Evolutionary conservation across 2,888 invertebrate species (phyloP), one percentile per base, ranked within the genome.

Genomic region (Drosophila rubida): DNA sequence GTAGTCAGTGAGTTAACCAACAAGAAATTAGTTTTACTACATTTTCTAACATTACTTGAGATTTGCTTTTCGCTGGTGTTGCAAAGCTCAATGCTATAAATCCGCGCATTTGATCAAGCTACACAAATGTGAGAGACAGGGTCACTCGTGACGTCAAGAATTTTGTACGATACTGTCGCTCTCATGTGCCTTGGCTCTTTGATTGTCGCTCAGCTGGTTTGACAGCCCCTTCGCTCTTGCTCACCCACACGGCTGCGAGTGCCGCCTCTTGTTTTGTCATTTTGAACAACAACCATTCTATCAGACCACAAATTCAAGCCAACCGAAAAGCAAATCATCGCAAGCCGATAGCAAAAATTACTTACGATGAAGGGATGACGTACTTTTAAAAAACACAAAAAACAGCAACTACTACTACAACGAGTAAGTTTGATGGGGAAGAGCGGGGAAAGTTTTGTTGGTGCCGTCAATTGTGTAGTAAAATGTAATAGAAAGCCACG

Each of bases 141-240:
- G 76, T 74, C 73, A 61, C 58, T 70, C 44, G 58, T 75, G 76
- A 74, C 73, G 76, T 65, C 73, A 74, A 42, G 39, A 45, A 23
- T 16, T 19, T 9, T n/a, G 23, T 54, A 54, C 53, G 41, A 58
- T 62, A 51, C 23, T 50, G 22, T 71, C 48, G 32, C 7, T 37
- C 14, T 37, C 30, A 41, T 19, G 19, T 19, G 2, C 3, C 44
- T 51, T 19, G 59, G 27, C 48, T 57, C 54, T 57, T 63, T 35
- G 37, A 62, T 66, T 72, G 62, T 59, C 66, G 77, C 74, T 77
- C 74, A 75, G 74, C 74, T 75, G 74, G 78, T 75, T 75, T 77
- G 68, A 50, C 73, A 39, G 73, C 77, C 62, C 72, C 70, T 44
- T 54, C 51, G 23, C 35, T 35, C 48, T 25, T 25, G 35, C 35